Evolutionary conservation across 2,888 invertebrate genomes (phyloP), one percentile per base, ranked within the genome.

Genomic region (Andrena marginata): DNA sequence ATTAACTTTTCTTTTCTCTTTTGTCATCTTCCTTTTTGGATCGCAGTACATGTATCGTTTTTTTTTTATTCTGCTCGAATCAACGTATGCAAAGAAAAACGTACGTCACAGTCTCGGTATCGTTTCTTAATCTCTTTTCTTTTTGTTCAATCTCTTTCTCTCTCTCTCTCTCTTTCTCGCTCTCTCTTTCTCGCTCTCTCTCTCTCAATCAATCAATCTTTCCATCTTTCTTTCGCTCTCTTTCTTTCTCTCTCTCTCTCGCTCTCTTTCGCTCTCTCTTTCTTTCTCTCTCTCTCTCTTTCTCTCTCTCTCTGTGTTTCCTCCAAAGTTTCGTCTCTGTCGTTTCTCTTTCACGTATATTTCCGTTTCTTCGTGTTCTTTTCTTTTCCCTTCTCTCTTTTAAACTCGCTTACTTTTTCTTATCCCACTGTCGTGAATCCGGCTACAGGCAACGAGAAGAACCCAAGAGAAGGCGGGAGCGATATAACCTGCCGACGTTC

Each of bases 381-480:
- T 23, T 63, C 23, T 23, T 20, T 54, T 48, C 35, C 29, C 48
- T 80, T n/a, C 56, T 20, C 62, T 73, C 72, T 84, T 84, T 26
- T 64, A 49, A 68, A n/a, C 67, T 42, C 65, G 68, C 51, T 51
- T 42, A 54, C 23, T 49, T 23, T 23, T 54, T 42, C 49, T 26
- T 54, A 71, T 74, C 80, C 65, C 76, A 75, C 64, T 78, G 23
- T 77, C 67, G 33, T 74, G 63, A 65, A 84, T 42, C 49, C 72
- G 51, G 31, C 69, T 60, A 69, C 76, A 85, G 85, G 85, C 86
- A 91, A 90, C 86, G 91, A 91, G 89, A 87, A 89, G 88, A 87
- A 91, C 86, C 89, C 86, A 89, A 92, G 89, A 92, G 90, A 90
- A 91, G 91, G 89, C 90, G 92, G 90, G 91, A 92, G 90, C 90